A percentile compares a stretch with the other conserved stretches of the same genome.
Evolutionary conservation across 2,113 vertebrate genomes (phyloP).

Genomic region (Sebastes fasciatus): DNA sequence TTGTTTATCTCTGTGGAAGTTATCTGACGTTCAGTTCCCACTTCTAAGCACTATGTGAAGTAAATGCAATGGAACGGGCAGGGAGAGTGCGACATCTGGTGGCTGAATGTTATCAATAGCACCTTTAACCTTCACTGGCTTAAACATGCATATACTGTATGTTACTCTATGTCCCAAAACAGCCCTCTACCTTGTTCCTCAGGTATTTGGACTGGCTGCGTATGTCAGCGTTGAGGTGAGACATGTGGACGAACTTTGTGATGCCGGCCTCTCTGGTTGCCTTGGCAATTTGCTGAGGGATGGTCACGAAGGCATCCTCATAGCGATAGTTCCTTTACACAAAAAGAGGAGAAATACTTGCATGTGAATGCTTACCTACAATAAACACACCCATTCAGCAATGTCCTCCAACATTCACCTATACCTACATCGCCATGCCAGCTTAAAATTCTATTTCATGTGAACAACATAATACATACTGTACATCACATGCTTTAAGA

Average conservation of each 20-base stretch:
- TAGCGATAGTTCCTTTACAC: slow-evolving; percentile 89
- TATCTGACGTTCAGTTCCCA: no score
- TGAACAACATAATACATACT: background rate
- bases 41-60: no score
- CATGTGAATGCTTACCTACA: background rate
- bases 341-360: slow-evolving; percentile 5
- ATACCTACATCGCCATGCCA: background rate
- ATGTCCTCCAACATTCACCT: background rate
- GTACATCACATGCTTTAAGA: background rate
- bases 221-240: slow-evolving; percentile 95
- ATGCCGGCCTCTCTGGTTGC: slow-evolving; percentile 89
- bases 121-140: background rate
- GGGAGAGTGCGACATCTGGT: no score
- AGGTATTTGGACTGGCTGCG: slow-evolving; percentile 93
- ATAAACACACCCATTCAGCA: background rate
- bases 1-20: no score
- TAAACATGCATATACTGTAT: no score
- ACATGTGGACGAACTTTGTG: slow-evolving; percentile 91
- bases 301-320: slow-evolving; percentile 90
- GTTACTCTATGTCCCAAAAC: background rate
- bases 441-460: background rate
- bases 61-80: no score
- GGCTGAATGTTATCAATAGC: no score
- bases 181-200: slow-evolving; percentile 89
- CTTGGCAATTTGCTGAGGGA: slow-evolving; percentile 90